These are phyloP conservation scores for Sipha maydis DNA, from an alignment of 2,888 invertebrate species.

Conservation along the genomic window DNA sequence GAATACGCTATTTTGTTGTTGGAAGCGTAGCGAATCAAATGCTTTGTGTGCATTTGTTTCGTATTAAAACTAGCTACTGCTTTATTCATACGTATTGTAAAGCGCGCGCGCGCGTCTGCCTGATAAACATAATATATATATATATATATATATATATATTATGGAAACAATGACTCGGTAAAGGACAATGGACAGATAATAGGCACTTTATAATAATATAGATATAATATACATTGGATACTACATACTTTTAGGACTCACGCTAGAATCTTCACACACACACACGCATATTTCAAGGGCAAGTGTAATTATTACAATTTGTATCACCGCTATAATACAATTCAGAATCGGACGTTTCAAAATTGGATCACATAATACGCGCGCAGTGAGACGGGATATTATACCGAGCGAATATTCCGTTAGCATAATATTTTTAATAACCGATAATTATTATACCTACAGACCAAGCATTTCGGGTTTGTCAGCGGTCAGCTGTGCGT, in stretches of 20 bases:
- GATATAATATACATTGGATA: neutral
- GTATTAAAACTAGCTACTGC: neutral
- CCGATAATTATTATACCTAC: too few relatives aligned
- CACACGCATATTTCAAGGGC: constrained; percentile 23
- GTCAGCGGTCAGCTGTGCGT: too few relatives aligned
- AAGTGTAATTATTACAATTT: neutral
- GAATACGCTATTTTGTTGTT: neutral
- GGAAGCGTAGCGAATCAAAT: constrained; percentile 17
- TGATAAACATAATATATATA: constrained; percentile 11
- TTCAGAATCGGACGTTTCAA: neutral
- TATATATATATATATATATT: too few relatives aligned
- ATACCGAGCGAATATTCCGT: too few relatives aligned
- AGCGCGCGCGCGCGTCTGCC: neutral
- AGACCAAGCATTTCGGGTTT: too few relatives aligned
- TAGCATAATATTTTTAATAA: too few relatives aligned
- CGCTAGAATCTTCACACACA: constrained; percentile 18
- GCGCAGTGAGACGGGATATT: too few relatives aligned
- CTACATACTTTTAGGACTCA: neutral
- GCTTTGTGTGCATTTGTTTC: neutral
- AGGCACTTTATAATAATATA: neutral
- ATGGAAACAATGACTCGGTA: constrained; percentile 31
- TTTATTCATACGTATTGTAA: neutral
- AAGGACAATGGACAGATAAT: constrained; percentile 39
- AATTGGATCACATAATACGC: too few relatives aligned
- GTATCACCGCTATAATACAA: neutral